Conservation (phyloP, 2,888 invertebrate species). For the Pristionchus exspectatus region DNA sequence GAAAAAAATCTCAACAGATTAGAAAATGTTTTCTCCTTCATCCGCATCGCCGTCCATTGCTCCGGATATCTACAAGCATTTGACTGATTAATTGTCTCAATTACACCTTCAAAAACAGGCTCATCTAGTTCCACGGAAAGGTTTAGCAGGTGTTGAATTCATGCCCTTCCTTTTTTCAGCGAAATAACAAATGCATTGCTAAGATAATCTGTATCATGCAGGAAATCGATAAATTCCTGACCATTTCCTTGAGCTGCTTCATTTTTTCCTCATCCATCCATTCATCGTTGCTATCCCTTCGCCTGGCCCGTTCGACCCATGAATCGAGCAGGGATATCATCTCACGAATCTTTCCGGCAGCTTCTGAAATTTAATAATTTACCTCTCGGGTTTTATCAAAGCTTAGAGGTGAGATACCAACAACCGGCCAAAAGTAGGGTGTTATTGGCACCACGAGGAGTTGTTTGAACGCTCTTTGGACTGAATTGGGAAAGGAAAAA, state of each 20-base stretch:
- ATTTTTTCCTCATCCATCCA: constrained; percentile 37
- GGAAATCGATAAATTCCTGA: neutral
- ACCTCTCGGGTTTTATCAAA: neutral
- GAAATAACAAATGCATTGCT: too few relatives aligned
- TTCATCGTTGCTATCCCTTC: constrained; percentile 10
- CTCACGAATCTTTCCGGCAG: neutral
- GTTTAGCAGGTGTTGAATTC: too few relatives aligned
- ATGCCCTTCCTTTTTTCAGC: too few relatives aligned
- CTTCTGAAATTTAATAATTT: neutral
- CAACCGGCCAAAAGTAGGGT: too few relatives aligned
- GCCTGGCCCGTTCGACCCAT: neutral
- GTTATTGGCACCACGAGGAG: too few relatives aligned
- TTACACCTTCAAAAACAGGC: too few relatives aligned
- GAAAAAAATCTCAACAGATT: neutral
- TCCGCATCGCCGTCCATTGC: neutral
- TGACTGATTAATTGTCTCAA: too few relatives aligned
- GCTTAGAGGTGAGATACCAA: neutral
- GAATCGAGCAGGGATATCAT: neutral
- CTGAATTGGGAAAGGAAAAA: too few relatives aligned
- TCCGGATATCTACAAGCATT: too few relatives aligned
- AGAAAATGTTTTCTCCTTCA: neutral
- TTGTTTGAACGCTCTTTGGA: too few relatives aligned
- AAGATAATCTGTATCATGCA: neutral
- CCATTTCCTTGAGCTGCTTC: constrained; percentile 28
- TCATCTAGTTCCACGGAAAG: too few relatives aligned